These are phyloP conservation scores for Dasyprocta punctata DNA, from an alignment of 2,113 vertebrate genomes.

Conservation along the genomic window DNA sequence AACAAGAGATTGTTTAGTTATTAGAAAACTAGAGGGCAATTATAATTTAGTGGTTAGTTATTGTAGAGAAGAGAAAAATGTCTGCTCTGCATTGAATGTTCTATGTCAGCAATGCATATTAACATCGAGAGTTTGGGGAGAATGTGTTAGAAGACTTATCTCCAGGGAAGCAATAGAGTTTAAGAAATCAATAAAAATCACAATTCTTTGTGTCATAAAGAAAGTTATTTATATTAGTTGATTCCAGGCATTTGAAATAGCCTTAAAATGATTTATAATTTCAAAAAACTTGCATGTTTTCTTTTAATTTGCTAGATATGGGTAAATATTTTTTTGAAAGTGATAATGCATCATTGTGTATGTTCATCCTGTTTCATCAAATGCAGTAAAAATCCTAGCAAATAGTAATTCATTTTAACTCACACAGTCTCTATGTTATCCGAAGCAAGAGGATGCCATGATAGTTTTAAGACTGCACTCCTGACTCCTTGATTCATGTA, in stretches of 20 bases:
- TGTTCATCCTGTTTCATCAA: neutral
- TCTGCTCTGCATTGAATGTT: conserved; percentile 20
- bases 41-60: neutral
- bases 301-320: neutral
- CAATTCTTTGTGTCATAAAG: neutral
- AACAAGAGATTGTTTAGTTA: neutral
- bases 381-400: neutral
- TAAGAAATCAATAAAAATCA: neutral
- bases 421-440: neutral
- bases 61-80: neutral
- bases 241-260: neutral
- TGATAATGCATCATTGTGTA: neutral
- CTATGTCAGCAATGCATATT: neutral
- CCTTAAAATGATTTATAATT: neutral
- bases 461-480: conserved; percentile 21
- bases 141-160: neutral
- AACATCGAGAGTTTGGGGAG: neutral
- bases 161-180: neutral
- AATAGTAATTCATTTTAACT: conserved; percentile 33
- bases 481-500: conserved; percentile 27
- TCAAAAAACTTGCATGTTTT: neutral
- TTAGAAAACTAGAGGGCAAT: neutral
- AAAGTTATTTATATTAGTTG: neutral
- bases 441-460: neutral
- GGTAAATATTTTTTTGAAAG: neutral